Evolutionary conservation across 2,113 vertebrate species (phyloP).

Genomic region (Sebastes fasciatus): DNA sequence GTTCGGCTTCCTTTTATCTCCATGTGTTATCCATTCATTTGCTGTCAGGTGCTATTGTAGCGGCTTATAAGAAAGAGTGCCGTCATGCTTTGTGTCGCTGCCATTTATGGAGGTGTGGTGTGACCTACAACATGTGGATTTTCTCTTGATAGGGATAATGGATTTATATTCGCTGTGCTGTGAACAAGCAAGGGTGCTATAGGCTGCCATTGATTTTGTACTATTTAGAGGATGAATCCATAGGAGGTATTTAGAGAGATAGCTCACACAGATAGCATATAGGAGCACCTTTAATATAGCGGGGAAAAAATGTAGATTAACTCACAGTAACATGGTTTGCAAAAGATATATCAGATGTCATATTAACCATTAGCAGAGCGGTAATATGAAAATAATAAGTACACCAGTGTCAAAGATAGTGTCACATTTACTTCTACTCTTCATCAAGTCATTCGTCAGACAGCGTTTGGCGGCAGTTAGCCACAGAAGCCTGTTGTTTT

Average conservation of each 20-base stretch:
- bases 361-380: background rate
- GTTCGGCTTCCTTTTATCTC: background rate
- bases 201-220: background rate
- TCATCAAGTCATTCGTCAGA: too few species aligned
- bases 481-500: too few species aligned
- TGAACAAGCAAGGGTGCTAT: background rate
- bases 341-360: background rate
- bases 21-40: background rate
- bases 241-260: background rate
- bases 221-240: background rate
- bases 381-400: background rate
- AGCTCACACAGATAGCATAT: too few species aligned
- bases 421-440: too few species aligned
- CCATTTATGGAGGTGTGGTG: background rate
- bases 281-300: background rate
- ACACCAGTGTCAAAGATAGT: background rate
- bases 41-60: constrained; percentile 6
- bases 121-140: constrained; percentile 15
- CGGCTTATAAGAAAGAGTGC: background rate
- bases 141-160: constrained; percentile 4
- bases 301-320: background rate
- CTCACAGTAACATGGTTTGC: background rate
- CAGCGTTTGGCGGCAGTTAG: too few species aligned
- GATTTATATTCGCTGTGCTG: background rate
- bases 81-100: constrained; percentile 14